Evolutionary conservation across 2,113 vertebrate species (phyloP).

Genomic region (Oryzias curvinotus): DNA sequence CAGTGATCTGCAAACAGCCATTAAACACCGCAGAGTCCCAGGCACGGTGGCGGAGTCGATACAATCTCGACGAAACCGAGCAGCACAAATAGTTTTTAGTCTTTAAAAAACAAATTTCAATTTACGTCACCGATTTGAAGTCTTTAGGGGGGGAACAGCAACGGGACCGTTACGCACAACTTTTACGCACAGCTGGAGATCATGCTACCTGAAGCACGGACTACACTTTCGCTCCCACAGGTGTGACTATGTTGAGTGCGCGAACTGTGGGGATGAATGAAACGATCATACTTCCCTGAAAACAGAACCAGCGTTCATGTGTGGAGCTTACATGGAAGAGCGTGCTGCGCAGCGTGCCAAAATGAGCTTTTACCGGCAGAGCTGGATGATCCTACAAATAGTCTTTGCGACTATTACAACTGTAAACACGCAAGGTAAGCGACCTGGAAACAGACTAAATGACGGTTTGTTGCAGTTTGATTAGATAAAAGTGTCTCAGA

Average conservation of each 20-base stretch:
- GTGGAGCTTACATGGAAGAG: conserved; percentile 13
- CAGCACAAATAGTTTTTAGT: not conserved
- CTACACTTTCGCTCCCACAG: conserved; percentile 37
- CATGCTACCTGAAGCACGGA: conserved; percentile 26
- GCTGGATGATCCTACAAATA: conserved; percentile 66
- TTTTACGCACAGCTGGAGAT: conserved; percentile 61
- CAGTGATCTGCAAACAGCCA: conserved; percentile 59
- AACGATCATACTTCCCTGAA: conserved; percentile 41
- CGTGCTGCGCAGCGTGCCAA: conserved; percentile 61
- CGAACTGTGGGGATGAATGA: conserved; percentile 50
- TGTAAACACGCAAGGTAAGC: conserved; percentile 72
- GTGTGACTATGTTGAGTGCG: conserved; percentile 44
- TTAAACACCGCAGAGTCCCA: conserved; percentile 44
- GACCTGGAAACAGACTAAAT: not conserved
- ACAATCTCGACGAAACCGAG: conserved; percentile 19
- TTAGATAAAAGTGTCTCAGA: not conserved
- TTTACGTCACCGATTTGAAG: not conserved
- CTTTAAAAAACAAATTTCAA: too few relatives aligned
- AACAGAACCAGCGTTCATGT: conserved; percentile 4
- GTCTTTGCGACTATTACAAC: conserved; percentile 60
- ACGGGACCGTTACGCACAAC: conserved; percentile 59
- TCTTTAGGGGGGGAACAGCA: conserved; percentile 4
- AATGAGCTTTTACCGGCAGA: conserved; percentile 63
- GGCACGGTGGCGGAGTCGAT: conserved; percentile 23
- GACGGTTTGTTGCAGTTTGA: not conserved